Evolutionary conservation across 2,888 invertebrate species (phyloP), one percentile per base, ranked within the genome.

Genomic region (Tetropium fuscum): DNA sequence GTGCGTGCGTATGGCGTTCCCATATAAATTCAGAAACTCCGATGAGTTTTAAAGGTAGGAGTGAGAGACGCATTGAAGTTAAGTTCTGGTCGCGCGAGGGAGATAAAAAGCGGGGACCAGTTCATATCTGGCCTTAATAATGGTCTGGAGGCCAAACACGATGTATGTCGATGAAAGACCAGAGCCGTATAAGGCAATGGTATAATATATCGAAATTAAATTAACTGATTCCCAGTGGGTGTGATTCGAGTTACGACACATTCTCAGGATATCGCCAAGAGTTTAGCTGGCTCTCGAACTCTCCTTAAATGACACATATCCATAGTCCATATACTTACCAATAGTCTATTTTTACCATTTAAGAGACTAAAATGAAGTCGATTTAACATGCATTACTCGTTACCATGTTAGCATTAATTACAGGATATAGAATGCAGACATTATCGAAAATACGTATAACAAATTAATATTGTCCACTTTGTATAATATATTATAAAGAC

Each of bases 201-300:
- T 68, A n/a, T n/a, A n/a, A n/a, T 65, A 64, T 67, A 66, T 66
- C 64, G 66, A 67, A 71, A 71, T 71, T 69, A 69, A 70, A 70
- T 70, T 70, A 70, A 68, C 66, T 60, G 68, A 70, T 67, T 65
- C 66, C 63, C 65, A 44, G 69, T 70, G 67, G 69, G 68, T 67
- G 68, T 68, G 63, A 69, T 60, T 57, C 65, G 48, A 69, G 70
- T 70, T 67, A 70, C 68, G 70, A 69, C 56, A 41, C 47, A 34
- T 45, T 25, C 55, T 20, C 34, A 15, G 15, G 34, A 34, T 34
- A 34, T 34, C 34, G 34, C 13, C 15, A 4, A 13, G 34, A 13
- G 34, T n/a, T n/a, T n/a, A n/a, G n/a, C 3, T 34, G 34, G 34
- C 34, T 34, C 7, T 15, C 15, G 34, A 34, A 34, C 34, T 7